Percentiles rank a stretch among this genome's conserved stretches.
phyloP scores from a whole-genome alignment of 1,140 invertebrate genomes.

The Aradophagus sp. region DNA sequence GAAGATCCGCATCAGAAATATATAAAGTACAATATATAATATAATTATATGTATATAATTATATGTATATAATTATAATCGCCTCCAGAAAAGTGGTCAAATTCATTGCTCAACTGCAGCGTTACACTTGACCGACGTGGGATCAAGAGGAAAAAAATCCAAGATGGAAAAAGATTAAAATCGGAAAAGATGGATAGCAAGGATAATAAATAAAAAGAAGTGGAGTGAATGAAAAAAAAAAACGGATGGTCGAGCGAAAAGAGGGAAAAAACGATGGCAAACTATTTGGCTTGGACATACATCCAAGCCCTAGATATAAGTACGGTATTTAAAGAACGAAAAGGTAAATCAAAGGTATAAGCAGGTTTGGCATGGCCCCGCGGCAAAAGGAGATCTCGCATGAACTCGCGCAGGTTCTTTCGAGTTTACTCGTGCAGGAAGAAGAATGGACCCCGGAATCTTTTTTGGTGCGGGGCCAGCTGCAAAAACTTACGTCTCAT shows the following conservation, averaged over 20 bases:
- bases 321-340: constrained; percentile 44
- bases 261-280: constrained; percentile 25
- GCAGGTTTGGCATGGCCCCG: constrained; percentile 49
- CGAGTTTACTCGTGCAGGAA: constrained; percentile 71
- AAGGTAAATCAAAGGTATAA: constrained; percentile 64
- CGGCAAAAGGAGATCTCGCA: constrained; percentile 62
- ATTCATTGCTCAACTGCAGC: too few relatives aligned
- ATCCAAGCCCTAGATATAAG: constrained; percentile 45
- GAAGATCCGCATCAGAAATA: too few relatives aligned
- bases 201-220: too few relatives aligned
- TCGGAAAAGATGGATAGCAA: too few relatives aligned
- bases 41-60: too few relatives aligned
- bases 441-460: constrained; percentile 70
- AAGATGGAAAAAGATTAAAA: too few relatives aligned
- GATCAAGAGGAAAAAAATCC: too few relatives aligned
- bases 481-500: constrained; percentile 70
- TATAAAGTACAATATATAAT: too few relatives aligned
- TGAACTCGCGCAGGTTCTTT: constrained; percentile 70
- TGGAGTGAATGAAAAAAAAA: constrained; percentile 4
- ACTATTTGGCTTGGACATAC: constrained; percentile 38
- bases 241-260: constrained; percentile 13
- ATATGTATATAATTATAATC: too few relatives aligned
- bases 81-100: too few relatives aligned
- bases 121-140: too few relatives aligned
- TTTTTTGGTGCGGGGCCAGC: constrained; percentile 71